phyloP scores from a whole-genome alignment of 2,888 invertebrate species.

The Rotaria socialis region DNA sequence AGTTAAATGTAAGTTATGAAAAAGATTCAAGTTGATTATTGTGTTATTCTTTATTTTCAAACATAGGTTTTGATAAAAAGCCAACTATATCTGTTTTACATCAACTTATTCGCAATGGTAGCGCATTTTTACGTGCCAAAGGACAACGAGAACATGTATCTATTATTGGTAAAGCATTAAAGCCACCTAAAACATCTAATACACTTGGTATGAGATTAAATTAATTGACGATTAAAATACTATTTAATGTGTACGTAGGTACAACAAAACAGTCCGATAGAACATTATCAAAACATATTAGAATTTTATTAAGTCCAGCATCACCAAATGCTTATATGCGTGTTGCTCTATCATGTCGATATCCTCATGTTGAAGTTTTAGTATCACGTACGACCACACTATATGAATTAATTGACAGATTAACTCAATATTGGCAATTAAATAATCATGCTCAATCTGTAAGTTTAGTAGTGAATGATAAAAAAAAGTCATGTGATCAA shows the following conservation, averaged over 20 bases:
- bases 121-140: slow-evolving; percentile 30
- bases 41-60: neutral
- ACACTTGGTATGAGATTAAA: neutral
- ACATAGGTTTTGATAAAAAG: slow-evolving; percentile 32
- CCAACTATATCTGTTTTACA: slow-evolving; percentile 11
- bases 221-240: neutral
- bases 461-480: neutral
- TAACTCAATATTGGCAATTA: slow-evolving; percentile 33
- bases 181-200: slow-evolving; percentile 13
- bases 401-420: neutral
- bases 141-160: slow-evolving; percentile 38
- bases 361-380: slow-evolving; percentile 28
- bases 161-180: slow-evolving; percentile 33
- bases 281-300: neutral
- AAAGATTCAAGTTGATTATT: too few species aligned
- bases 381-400: slow-evolving; percentile 9
- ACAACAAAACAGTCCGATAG: slow-evolving; percentile 25
- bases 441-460: slow-evolving; percentile 4
- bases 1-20: slow-evolving; percentile 9
- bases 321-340: neutral
- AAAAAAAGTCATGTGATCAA: too few species aligned
- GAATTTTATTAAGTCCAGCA: slow-evolving; percentile 16
- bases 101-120: slow-evolving; percentile 25
- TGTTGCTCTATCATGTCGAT: neutral
- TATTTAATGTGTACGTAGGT: neutral